Base-by-base conservation (phyloP, 2,888 invertebrate species). In the Pegoplata infirma region DNA sequence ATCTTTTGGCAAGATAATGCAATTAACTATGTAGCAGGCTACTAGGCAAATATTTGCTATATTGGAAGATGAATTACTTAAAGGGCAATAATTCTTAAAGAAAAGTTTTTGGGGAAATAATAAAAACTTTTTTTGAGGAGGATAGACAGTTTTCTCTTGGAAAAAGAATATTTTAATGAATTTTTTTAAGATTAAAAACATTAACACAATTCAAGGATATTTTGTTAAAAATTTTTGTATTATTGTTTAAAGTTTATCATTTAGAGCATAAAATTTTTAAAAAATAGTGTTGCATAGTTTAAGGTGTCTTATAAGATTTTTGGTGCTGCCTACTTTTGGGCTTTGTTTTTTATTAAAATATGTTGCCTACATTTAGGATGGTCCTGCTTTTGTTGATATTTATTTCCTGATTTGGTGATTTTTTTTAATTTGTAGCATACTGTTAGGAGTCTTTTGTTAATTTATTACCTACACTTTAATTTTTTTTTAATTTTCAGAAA, bases 1-100 rank as follows among this genome's bases (percentile, higher is more conserved):
- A 3, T 49, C 47, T 49, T 3, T 8, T 28, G 75, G 68, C 75
- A 25, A 14, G 68, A 25, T 63, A 68, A 68, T 73, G 53, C 40
- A 68, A 68, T 68, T 67, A 58, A 10, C 36, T 59, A 23, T 46
- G 23, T 25, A 68, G 10, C 40, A 68, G 49, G 28, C 47, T 75
- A 47, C 23, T 16, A 5, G 55, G 47, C 19, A 56, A 68, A 63
- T 71, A 51, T 59, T 67, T 67, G 59, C n/a, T 56, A n/a, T 59
- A 21, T 47, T 40, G 36, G n/a, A 12, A 40, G n/a, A 40, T 40
- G 36, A 40, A 3, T 10, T 32, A 12, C 12, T 32, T 32, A 10
- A 0, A 32, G 32, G 32, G 12, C 8, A 40, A n/a, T 3, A 23
- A 44, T 7, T 21, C 21, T 12, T n/a, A 46, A 10, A 7, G 0